phyloP scores from a whole-genome alignment of 2,888 invertebrate species.

The Harpagoxenus sublaevis region DNA sequence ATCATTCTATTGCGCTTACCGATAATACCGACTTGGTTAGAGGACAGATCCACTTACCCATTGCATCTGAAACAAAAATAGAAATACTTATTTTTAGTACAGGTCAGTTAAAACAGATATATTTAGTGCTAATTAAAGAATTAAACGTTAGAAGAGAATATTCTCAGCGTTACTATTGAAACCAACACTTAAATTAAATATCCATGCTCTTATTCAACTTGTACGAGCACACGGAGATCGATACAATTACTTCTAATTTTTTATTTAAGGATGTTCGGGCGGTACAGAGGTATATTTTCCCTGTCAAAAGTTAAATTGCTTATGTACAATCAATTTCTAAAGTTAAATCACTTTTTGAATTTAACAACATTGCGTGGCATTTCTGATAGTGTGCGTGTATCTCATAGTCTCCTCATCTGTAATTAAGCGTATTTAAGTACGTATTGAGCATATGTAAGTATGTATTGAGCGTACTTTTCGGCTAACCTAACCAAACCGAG shows the following conservation, averaged over 20 bases:
- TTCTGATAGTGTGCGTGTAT: too few relatives aligned
- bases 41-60: conserved; percentile 89
- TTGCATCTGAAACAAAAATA: conserved; percentile 92
- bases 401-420: too few relatives aligned
- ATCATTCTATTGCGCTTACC: conserved; percentile 64
- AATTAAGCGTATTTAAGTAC: too few relatives aligned
- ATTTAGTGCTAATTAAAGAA: neutral
- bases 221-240: neutral
- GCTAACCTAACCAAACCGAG: too few relatives aligned
- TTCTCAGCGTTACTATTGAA: neutral
- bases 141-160: neutral
- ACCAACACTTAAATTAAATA: neutral
- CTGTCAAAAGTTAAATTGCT: too few relatives aligned
- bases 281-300: too few relatives aligned
- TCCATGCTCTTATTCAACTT: neutral
- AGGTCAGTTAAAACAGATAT: neutral
- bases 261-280: neutral
- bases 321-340: too few relatives aligned
- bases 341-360: too few relatives aligned
- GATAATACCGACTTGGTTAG: conserved; percentile 38
- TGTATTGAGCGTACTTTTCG: too few relatives aligned
- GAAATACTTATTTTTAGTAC: conserved; percentile 1
- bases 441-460: too few relatives aligned
- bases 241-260: neutral
- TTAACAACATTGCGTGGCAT: too few relatives aligned